Conservation (phyloP, 2,888 invertebrate species). For the Pardosa pseudoannulata region DNA sequence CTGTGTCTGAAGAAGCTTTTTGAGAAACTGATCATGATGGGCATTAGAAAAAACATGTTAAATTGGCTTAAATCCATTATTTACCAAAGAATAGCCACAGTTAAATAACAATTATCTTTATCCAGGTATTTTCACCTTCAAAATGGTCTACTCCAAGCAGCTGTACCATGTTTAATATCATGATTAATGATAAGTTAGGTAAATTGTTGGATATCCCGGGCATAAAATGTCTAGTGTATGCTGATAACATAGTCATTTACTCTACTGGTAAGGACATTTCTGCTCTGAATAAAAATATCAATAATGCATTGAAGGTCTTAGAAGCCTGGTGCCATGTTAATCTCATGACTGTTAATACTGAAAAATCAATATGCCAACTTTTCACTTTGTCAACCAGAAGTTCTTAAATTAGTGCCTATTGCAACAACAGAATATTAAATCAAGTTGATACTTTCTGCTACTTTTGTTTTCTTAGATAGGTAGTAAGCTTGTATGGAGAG, state of each 20-base stretch:
- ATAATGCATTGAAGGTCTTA: constrained; percentile 2
- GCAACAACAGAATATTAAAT: background rate
- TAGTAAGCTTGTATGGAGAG: background rate
- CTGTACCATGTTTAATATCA: too few relatives aligned
- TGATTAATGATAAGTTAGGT: background rate
- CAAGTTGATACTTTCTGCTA: constrained; percentile 8
- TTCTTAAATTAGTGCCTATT: background rate
- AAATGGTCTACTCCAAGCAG: too few relatives aligned
- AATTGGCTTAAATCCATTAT: background rate
- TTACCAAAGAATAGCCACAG: background rate
- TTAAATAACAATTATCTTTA: background rate
- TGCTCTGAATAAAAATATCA: background rate
- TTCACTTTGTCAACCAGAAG: constrained; percentile 1
- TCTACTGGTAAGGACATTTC: constrained; percentile 1
- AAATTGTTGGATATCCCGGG: constrained; percentile 1
- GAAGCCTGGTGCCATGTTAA: background rate
- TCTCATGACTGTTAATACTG: constrained; percentile 20
- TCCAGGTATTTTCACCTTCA: too few relatives aligned
- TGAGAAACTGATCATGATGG: background rate
- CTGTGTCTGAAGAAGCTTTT: background rate
- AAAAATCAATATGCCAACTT: constrained; percentile 5
- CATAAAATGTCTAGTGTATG: constrained; percentile 22
- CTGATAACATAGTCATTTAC: constrained; percentile 17
- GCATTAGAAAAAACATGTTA: background rate
- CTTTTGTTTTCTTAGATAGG: background rate